A percentile compares a stretch with the other conserved stretches of the same genome.
Conservation (phyloP, 1,140 invertebrate genomes). For the Plodia interpunctella region DNA sequence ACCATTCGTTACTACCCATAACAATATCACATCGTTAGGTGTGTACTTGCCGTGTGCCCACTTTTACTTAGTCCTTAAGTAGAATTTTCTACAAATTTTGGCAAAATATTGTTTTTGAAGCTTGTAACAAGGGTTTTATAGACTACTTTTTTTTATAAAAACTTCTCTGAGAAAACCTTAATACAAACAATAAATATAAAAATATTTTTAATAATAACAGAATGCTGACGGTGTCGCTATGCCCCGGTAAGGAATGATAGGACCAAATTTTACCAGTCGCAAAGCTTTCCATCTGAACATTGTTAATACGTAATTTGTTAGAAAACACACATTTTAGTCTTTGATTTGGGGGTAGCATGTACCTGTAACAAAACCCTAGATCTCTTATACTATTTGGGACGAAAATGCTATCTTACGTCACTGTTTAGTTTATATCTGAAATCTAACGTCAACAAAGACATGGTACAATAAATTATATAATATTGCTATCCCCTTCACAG, state of each 20-base stretch:
- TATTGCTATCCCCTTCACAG: conserved; percentile 16
- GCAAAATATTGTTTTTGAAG: conserved; percentile 14
- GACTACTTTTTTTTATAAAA: conserved; percentile 17
- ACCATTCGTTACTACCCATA: conserved; percentile 61
- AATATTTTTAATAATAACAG: conserved; percentile 49
- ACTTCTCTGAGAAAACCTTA: conserved; percentile 20
- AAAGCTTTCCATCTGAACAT: conserved; percentile 33
- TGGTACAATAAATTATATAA: neutral
- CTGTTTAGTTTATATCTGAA: neutral
- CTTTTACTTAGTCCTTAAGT: conserved; percentile 38
- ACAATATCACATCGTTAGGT: conserved; percentile 71
- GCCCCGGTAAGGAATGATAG: conserved; percentile 76
- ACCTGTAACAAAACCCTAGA: conserved; percentile 18
- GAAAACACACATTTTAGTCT: conserved; percentile 63
- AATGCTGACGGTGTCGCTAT: conserved; percentile 33
- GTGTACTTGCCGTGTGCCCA: conserved; percentile 63
- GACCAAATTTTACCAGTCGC: conserved; percentile 75
- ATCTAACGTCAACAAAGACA: conserved; percentile 6
- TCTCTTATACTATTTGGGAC: conserved; percentile 3
- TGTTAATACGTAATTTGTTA: conserved; percentile 34
- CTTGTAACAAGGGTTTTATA: conserved; percentile 11
- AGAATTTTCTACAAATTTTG: conserved; percentile 14
- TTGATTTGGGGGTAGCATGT: conserved; percentile 49
- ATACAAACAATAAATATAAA: conserved; percentile 48
- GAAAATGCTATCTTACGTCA: neutral